Percentiles rank a stretch among this genome's conserved stretches.
These are phyloP conservation scores for Lasioglossum albipes DNA, from an alignment of 1,140 invertebrate species.

Conservation along the genomic window DNA sequence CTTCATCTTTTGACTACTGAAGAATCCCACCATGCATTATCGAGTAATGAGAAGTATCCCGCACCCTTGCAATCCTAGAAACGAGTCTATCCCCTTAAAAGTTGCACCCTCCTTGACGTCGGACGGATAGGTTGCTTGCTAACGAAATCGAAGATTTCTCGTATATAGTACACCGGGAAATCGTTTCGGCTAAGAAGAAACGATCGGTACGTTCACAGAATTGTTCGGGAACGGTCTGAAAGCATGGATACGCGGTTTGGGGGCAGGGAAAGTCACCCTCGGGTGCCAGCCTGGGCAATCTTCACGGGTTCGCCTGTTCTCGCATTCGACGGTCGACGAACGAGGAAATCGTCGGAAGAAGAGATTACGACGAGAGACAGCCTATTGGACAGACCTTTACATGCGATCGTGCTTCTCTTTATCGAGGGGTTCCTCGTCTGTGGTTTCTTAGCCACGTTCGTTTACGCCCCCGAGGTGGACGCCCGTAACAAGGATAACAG, in stretches of 20 bases:
- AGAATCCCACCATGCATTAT: too few relatives aligned
- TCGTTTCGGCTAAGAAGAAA: background rate
- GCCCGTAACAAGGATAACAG: constrained; percentile 68
- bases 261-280: constrained; percentile 14
- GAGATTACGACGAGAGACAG: constrained; percentile 40
- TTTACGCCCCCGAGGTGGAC: constrained; percentile 71
- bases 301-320: background rate
- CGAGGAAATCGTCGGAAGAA: background rate
- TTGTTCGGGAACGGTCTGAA: background rate
- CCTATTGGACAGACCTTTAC: constrained; percentile 19
- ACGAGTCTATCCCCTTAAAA: too few relatives aligned
- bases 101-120: too few relatives aligned
- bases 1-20: too few relatives aligned
- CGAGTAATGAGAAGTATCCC: too few relatives aligned
- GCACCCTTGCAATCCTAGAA: too few relatives aligned
- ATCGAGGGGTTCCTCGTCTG: constrained; percentile 74
- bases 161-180: background rate
- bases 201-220: background rate
- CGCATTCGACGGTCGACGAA: background rate
- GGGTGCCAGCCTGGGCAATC: background rate
- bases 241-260: background rate
- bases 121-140: background rate
- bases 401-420: constrained; percentile 70
- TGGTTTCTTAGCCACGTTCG: constrained; percentile 71
- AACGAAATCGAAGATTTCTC: background rate